phyloP scores from a whole-genome alignment of 1,140 invertebrate genomes.

The Halyomorpha halys region DNA sequence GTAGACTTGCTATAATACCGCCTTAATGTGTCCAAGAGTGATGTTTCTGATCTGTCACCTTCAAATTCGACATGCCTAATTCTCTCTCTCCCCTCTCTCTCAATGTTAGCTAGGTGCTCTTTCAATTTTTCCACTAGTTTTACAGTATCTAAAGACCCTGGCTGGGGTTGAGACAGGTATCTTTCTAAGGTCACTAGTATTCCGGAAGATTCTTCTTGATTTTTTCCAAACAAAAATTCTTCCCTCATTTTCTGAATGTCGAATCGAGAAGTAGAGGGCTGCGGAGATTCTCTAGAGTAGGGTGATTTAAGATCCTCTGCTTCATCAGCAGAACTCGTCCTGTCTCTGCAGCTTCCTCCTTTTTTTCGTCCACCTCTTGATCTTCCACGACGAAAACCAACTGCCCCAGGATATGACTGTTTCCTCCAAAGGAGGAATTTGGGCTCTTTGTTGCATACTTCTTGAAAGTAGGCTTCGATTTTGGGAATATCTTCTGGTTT shows the following conservation, averaged over 20 bases:
- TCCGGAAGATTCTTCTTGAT: conserved; percentile 42
- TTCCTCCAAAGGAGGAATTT: conserved; percentile 71
- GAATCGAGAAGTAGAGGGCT: conserved; percentile 41
- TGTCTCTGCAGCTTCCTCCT: conserved; percentile 50
- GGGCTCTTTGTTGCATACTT: conserved; percentile 63
- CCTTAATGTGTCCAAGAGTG: conserved; percentile 50
- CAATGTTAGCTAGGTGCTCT: conserved; percentile 45
- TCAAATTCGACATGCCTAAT: conserved; percentile 28
- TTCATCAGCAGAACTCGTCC: conserved; percentile 49
- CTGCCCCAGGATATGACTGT: conserved; percentile 60
- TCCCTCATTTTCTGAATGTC: conserved; percentile 53
- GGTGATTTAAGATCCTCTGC: conserved; percentile 37
- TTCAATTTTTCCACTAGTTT: conserved; percentile 53
- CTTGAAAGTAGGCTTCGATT: conserved; percentile 73
- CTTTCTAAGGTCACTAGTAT: conserved; percentile 54
- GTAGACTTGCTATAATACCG: conserved; percentile 53
- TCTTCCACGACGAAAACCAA: conserved; percentile 45
- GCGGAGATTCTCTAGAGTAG: background rate
- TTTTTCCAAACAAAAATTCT: conserved; percentile 44
- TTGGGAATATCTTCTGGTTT: conserved; percentile 59
- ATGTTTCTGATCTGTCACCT: conserved; percentile 47
- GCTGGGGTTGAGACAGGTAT: conserved; percentile 43
- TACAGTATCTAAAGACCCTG: conserved; percentile 43
- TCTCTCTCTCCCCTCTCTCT: conserved; percentile 28
- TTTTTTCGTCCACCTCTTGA: conserved; percentile 42